phyloP scores from a whole-genome alignment of 2,797 vertebrate species.

The Mallotus villosus region DNA sequence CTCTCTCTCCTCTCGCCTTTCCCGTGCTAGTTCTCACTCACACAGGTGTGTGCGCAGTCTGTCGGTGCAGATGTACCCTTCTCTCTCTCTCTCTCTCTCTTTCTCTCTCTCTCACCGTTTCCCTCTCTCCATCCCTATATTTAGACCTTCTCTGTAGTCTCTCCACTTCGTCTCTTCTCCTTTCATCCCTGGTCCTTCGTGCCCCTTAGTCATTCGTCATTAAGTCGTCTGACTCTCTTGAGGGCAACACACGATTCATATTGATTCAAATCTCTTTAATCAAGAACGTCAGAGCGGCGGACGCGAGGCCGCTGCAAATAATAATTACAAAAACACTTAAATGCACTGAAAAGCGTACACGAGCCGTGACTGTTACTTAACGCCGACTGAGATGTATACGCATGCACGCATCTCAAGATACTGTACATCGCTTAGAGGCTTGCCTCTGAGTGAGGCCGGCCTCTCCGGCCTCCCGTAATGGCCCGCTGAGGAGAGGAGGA shows the following conservation, averaged over 20 bases:
- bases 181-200: background rate
- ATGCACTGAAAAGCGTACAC: background rate
- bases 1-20: background rate
- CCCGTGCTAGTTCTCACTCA: background rate
- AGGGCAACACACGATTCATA: constrained; percentile 44
- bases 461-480: background rate
- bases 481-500: background rate
- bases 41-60: constrained; percentile 30
- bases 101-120: too few species aligned
- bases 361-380: background rate
- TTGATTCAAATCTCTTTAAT: background rate
- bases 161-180: background rate
- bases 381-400: background rate
- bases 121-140: background rate
- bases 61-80: constrained; percentile 39
- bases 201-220: background rate
- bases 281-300: too few species aligned
- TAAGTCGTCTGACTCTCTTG: constrained; percentile 15
- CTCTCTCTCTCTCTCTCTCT: constrained; percentile 2
- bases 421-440: background rate
- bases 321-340: too few species aligned
- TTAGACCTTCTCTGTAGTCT: background rate
- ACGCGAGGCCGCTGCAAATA: too few species aligned
- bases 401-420: background rate
- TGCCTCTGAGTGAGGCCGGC: background rate